Evolutionary conservation across 2,113 vertebrate genomes (phyloP), one percentile per base, ranked within the genome.

Genomic region (Chloropsis cyanopogon): DNA sequence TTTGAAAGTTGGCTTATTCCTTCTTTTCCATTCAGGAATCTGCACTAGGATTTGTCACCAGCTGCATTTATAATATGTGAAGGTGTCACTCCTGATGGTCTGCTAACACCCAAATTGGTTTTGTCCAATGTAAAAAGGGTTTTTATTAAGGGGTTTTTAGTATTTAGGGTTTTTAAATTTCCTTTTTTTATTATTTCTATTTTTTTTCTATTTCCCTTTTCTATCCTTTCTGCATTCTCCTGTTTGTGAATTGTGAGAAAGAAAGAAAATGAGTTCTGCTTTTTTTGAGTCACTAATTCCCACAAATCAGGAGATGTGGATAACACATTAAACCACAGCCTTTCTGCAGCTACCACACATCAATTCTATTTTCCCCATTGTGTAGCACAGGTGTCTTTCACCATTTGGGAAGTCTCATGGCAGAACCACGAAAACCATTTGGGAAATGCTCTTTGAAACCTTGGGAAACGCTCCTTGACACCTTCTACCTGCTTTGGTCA

Each of bases 321-420:
- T 14, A 60, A 42, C 25, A 53, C 7, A 33, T 4, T 24, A 7
- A 86, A 81, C 20, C 2, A 2, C 19, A 44, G 26, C 44, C 15
- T 56, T 75, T 54, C 39, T 42, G 28, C 88, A 70, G 42, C 50
- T 53, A 53, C 46, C 10, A 8, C 31, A 9, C 14, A 11, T 4
- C 56, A 20, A 8, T 29, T 59, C 14, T 14, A 6, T 57, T 24
- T 29, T 6, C 39, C 73, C 31, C 50, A 41, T 28, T 18, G 8
- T 0, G 0, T 3, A 37, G 9, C 28, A 19, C 1, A 18, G 22
- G 25, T 53, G 28, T 20, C 52, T 79, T 46, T n/a, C 29, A 29
- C 68, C 50, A 6, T 6, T 3, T 3, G 22, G 28, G 29, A 65
- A 22, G 4, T 18, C 14, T 49, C 42, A 33, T 6, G 46, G 59